These are phyloP conservation scores for Drosophila nigromelanica DNA, from an alignment of 1,140 invertebrate species.

Conservation along the genomic window DNA sequence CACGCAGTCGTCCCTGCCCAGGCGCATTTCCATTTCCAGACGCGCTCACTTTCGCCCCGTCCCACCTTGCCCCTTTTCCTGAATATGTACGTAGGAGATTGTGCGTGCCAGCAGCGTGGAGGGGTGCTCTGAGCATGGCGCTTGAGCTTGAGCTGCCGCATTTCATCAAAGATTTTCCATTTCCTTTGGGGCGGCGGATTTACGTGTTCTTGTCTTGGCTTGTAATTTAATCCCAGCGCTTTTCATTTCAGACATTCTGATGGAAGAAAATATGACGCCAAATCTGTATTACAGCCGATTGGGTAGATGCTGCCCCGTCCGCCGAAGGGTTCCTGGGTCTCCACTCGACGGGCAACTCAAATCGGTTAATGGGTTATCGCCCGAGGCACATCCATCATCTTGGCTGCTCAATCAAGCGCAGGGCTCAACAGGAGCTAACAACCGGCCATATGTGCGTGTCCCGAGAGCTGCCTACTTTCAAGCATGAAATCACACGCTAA, in stretches of 20 bases:
- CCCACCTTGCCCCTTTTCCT: background rate
- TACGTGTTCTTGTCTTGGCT: slow-evolving; percentile 28
- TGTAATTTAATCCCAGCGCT: slow-evolving; percentile 67
- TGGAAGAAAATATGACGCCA: slow-evolving; percentile 13
- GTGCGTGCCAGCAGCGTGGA: slow-evolving; percentile 4
- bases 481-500: slow-evolving; percentile 10
- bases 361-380: slow-evolving; percentile 3
- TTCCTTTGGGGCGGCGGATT: slow-evolving; percentile 28
- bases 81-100: background rate
- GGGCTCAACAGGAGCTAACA: background rate
- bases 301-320: background rate
- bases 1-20: slow-evolving; percentile 2
- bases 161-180: slow-evolving; percentile 68
- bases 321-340: slow-evolving; percentile 13
- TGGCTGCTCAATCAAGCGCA: slow-evolving; percentile 19
- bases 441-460: slow-evolving; percentile 2
- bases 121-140: slow-evolving; percentile 1
- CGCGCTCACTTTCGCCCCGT: background rate
- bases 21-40: slow-evolving; percentile 41
- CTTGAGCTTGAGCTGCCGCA: slow-evolving; percentile 38
- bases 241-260: slow-evolving; percentile 32
- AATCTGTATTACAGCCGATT: slow-evolving; percentile 15
- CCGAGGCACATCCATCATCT: slow-evolving; percentile 17
- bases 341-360: background rate
- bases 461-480: background rate